Evolutionary conservation across 2,797 vertebrate species (phyloP).

Genomic region (Poecilia gillii): DNA sequence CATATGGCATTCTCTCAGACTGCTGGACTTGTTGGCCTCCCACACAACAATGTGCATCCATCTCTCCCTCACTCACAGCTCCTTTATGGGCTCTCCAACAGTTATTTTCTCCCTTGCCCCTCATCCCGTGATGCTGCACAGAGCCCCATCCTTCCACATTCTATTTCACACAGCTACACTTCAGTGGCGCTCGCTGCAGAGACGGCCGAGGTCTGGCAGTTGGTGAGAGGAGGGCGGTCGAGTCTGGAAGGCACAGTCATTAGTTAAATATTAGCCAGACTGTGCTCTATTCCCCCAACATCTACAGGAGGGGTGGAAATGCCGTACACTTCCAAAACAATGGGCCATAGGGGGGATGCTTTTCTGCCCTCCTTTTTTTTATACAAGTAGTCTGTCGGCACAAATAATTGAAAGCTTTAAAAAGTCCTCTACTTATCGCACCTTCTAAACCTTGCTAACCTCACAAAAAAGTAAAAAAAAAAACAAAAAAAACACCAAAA

Average conservation of each 20-base stretch:
- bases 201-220: slow-evolving; percentile 76
- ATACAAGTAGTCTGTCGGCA: slow-evolving; percentile 20
- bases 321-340: slow-evolving; percentile 70
- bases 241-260: slow-evolving; percentile 73
- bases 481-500: slow-evolving; percentile 30
- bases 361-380: slow-evolving; percentile 48
- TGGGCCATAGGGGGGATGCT: slow-evolving; percentile 59
- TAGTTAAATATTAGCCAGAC: slow-evolving; percentile 84
- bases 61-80: slow-evolving; percentile 69
- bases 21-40: slow-evolving; percentile 74
- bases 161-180: slow-evolving; percentile 74
- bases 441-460: slow-evolving; percentile 52
- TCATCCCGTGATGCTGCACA: slow-evolving; percentile 59
- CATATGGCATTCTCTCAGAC: slow-evolving; percentile 79
- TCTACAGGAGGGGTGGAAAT: slow-evolving; percentile 53
- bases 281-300: slow-evolving; percentile 71
- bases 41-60: slow-evolving; percentile 73
- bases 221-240: slow-evolving; percentile 66
- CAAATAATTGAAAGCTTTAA: slow-evolving; percentile 24
- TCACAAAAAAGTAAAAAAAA: slow-evolving; percentile 45
- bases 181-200: slow-evolving; percentile 67
- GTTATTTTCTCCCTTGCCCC: slow-evolving; percentile 69
- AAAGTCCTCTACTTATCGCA: slow-evolving; percentile 34
- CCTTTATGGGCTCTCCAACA: slow-evolving; percentile 75
- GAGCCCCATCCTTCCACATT: slow-evolving; percentile 70